Evolutionary conservation across 2,888 invertebrate genomes (phyloP).

Genomic region (Slavum lentiscoides): DNA sequence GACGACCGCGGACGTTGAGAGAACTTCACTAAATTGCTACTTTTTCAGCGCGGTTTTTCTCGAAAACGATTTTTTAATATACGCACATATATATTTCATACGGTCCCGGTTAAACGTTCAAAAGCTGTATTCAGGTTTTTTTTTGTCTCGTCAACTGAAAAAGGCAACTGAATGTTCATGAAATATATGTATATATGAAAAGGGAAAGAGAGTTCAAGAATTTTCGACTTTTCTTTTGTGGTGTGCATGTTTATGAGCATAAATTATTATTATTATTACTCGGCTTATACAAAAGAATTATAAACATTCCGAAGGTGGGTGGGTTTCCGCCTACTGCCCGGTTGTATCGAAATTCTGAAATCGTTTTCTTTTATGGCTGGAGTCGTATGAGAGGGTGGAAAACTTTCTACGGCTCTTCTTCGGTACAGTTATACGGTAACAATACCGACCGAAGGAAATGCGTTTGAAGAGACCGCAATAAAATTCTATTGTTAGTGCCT

Average conservation of each 20-base stretch:
- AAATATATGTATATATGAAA: background rate
- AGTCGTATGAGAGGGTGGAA: constrained; percentile 28
- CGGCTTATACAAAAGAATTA: constrained; percentile 40
- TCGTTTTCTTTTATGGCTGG: constrained; percentile 43
- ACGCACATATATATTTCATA: constrained; percentile 22
- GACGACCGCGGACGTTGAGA: background rate
- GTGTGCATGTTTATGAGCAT: constrained; percentile 44
- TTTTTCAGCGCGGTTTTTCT: background rate
- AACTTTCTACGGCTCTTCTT: constrained; percentile 36
- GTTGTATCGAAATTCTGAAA: constrained; percentile 48
- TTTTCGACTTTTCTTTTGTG: constrained; percentile 43
- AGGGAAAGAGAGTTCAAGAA: constrained; percentile 13
- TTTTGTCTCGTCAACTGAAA: constrained; percentile 16
- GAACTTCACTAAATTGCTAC: constrained; percentile 20
- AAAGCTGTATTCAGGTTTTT: background rate
- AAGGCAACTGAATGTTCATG: background rate
- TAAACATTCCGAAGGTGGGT: constrained; percentile 33
- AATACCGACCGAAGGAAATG: constrained; percentile 22
- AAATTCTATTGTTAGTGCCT: constrained; percentile 41
- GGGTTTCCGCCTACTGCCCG: background rate
- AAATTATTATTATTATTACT: constrained; percentile 52
- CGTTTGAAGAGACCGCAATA: constrained; percentile 37
- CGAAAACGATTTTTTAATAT: constrained; percentile 8
- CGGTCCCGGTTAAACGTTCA: constrained; percentile 15
- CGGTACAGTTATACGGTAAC: background rate